Percentiles rank a stretch among this genome's conserved stretches.
Conservation (phyloP, 2,888 invertebrate species). For the Sinodicranocentrus sp. region DNA sequence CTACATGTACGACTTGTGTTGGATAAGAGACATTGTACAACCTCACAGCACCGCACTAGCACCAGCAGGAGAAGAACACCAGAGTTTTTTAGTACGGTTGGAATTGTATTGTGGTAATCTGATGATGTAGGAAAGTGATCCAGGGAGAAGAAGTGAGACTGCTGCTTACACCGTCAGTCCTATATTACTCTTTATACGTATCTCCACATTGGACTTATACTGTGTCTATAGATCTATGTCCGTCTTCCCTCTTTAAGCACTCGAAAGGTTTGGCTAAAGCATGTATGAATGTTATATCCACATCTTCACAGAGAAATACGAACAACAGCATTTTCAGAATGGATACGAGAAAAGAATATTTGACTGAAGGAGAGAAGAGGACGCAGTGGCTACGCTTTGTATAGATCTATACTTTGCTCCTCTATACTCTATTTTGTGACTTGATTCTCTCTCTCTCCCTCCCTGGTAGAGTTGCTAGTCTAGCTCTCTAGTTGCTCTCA, state of each 20-base stretch:
- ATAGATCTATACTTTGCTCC: neutral
- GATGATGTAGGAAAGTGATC: slow-evolving; percentile 66
- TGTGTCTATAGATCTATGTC: neutral
- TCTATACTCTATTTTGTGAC: neutral
- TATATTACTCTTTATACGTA: neutral
- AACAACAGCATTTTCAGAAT: slow-evolving; percentile 32
- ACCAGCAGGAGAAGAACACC: slow-evolving; percentile 19
- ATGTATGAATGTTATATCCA: slow-evolving; percentile 8
- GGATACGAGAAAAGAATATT: slow-evolving; percentile 45
- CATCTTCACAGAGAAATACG: neutral
- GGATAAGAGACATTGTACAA: slow-evolving; percentile 51
- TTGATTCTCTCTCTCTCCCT: slow-evolving; percentile 9
- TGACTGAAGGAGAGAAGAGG: slow-evolving; percentile 55
- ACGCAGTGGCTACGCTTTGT: slow-evolving; percentile 28
- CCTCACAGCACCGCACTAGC: slow-evolving; percentile 11
- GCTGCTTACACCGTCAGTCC: slow-evolving; percentile 10
- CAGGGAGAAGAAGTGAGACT: slow-evolving; percentile 38
- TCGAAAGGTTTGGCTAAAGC: no score
- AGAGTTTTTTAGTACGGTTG: slow-evolving; percentile 38
- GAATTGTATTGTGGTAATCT: slow-evolving; percentile 63
- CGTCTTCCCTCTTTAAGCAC: no score
- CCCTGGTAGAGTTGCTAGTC: slow-evolving; percentile 25
- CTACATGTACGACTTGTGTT: slow-evolving; percentile 9
- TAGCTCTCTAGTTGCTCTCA: neutral
- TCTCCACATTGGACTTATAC: neutral